Evolutionary conservation across 1,140 invertebrate genomes (phyloP), one percentile per base, ranked within the genome.

Genomic region (Formica selysi): DNA sequence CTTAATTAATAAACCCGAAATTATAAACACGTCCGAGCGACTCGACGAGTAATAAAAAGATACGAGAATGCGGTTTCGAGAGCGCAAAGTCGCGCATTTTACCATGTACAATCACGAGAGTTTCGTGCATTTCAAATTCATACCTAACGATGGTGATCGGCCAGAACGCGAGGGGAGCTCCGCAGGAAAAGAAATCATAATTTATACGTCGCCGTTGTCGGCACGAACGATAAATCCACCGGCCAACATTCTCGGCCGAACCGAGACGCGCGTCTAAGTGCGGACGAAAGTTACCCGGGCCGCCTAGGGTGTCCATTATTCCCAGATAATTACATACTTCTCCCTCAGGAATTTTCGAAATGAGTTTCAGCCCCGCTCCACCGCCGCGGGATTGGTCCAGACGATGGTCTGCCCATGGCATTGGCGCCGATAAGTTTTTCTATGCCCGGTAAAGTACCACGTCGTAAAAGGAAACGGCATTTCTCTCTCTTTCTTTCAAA

Each of bases 341-440:
- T 91, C 87, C 86, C 86, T 78, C 3, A 89, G 92, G 91, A 93
- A 93, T 92, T 92, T 93, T 91, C 74, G 87, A 93, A 93, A 93
- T 91, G 90, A 92, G 91, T 89, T 91, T 88, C 61, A 89, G 86
- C 76, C 78, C 73, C 29, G 51, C 48, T 44, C 26, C 29, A 26
- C 13, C 26, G 51, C 68, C 32, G n/a, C 44, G 32, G 32, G 59
- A 36, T 61, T 79, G 87, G 59, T 41, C 41, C 87, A 6, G 36
- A 22, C 36, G 11, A 48, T 36, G 13, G 22, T 22, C 36, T 51
- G 38, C 70, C 51, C 62, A 19, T 19, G 29, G n/a, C 68, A 48
- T 5, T 22, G 29, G 8, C 38, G 19, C 19, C 84, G 57, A 83
- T 83, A 83, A 78, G 71, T 65, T 76, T 76, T 36, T 32, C 62